Base-by-base conservation (phyloP, 2,797 vertebrate species). In the Parauchenoglanis ngamensis region DNA sequence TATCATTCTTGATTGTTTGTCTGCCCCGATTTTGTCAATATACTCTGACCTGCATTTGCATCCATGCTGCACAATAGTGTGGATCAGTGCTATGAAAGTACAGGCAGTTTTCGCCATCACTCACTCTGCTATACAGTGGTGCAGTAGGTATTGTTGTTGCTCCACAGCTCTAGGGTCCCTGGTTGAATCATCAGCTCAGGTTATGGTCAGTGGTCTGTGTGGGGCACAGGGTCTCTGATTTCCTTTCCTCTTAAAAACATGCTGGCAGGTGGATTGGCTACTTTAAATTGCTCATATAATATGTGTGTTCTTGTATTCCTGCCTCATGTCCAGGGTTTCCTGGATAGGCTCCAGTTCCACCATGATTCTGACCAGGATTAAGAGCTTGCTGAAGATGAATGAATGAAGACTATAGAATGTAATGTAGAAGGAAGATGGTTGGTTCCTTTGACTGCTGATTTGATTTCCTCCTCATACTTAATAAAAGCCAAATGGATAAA, bases 1-100 rank as follows among this genome's bases (percentile, higher is more conserved):
- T 56, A 57, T 57, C 54, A 21, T 79, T 57, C 28, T 57, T 35
- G 76, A 79, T 23, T 28, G 54, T 35, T 35, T 57, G 28, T 35
- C 52, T 35, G 52, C 31, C 76, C 54, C 17, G 8, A 57, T 35
- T 57, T 79, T 57, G 76, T 57, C 76, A 79, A 79, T 57, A 79
- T 57, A 57, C 28, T 31, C 6, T 79, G 17, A 78, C 28, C n/a
- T 57, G 15, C 19, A 78, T 78, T 21, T 10, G 28, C 7, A 77
- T 77, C 52, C 6, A 70, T 68, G 67, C 67, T 19, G 17, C 72
- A 75, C 5, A 75, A 75, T 25, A 75, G 25, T 25, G 3, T 46
- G 70, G 21, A 46, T 73, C 10, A 25, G 40, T 75, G 44, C 49
- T 77, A 49, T 77, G 46, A 77, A 77, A 52, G 4, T 13, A 72